Evolutionary conservation across 2,797 vertebrate species (phyloP).

Genomic region (Danio tinwini): DNA sequence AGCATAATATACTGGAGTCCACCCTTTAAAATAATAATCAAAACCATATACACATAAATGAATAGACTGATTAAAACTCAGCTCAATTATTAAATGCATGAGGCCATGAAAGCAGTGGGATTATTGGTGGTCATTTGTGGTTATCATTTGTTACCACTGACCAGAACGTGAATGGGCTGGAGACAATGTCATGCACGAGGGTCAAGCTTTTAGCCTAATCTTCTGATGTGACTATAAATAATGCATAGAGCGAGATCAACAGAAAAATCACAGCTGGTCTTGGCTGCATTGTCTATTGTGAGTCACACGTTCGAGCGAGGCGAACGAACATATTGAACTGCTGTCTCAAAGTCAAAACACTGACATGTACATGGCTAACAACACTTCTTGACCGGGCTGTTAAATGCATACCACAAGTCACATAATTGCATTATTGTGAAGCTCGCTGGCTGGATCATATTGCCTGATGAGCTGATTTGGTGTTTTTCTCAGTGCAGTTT

Average conservation of each 20-base stretch:
- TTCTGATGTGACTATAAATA: slow-evolving; percentile 62
- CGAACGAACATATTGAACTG: slow-evolving; percentile 28
- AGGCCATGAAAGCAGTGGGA: background rate
- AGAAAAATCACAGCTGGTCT: slow-evolving; percentile 55
- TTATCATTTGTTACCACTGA: slow-evolving; percentile 34
- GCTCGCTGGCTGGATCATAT: slow-evolving; percentile 21
- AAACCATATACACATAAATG: background rate
- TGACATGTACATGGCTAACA: background rate
- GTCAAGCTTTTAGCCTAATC: slow-evolving; percentile 46
- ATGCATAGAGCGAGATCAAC: slow-evolving; percentile 56
- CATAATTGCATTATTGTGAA: slow-evolving; percentile 19
- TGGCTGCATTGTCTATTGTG: slow-evolving; percentile 37
- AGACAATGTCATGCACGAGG: slow-evolving; percentile 31
- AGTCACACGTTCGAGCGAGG: slow-evolving; percentile 34
- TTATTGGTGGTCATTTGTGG: background rate
- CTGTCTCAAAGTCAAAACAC: slow-evolving; percentile 44
- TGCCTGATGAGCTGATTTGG: background rate
- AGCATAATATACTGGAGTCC: too few species aligned
- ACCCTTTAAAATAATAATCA: too few species aligned
- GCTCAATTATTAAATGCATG: slow-evolving; percentile 6
- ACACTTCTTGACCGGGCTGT: background rate
- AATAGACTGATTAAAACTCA: background rate
- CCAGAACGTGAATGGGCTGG: slow-evolving; percentile 17
- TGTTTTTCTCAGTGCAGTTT: background rate
- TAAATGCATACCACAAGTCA: background rate